Evolutionary conservation across 2,888 invertebrate genomes (phyloP).

Genomic region (Dione juno): DNA sequence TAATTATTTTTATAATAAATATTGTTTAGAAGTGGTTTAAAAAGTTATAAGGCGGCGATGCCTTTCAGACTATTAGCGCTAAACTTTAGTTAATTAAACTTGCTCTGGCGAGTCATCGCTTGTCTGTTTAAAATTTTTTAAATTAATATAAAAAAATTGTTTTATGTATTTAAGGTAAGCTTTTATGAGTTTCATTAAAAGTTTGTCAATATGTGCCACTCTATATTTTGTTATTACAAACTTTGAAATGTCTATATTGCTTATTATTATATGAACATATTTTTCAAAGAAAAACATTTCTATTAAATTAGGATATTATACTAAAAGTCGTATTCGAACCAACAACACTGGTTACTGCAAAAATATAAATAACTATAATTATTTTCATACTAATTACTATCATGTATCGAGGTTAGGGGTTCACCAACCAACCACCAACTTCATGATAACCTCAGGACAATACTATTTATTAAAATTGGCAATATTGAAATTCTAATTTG

Average conservation of each 20-base stretch:
- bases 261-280: too few species aligned
- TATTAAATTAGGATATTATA: too few species aligned
- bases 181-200: background rate
- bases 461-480: too few species aligned
- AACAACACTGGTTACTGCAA: background rate
- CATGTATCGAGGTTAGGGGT: too few species aligned
- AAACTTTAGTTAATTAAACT: constrained; percentile 41
- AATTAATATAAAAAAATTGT: constrained; percentile 15
- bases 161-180: background rate
- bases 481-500: too few species aligned
- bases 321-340: background rate
- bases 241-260: too few species aligned
- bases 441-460: too few species aligned
- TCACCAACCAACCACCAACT: too few species aligned
- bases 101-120: constrained; percentile 19
- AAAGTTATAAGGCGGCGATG: constrained; percentile 25
- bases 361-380: background rate
- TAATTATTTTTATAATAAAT: constrained; percentile 3
- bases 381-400: too few species aligned
- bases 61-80: constrained; percentile 40
- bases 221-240: too few species aligned
- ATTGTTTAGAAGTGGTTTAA: constrained; percentile 18
- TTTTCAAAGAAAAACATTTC: too few species aligned
- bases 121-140: constrained; percentile 18
- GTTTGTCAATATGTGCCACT: background rate